Percentiles rank a stretch among this genome's conserved stretches.
Conservation (phyloP, 2,797 vertebrate genomes). For the Orientallactaga sibirica region DNA sequence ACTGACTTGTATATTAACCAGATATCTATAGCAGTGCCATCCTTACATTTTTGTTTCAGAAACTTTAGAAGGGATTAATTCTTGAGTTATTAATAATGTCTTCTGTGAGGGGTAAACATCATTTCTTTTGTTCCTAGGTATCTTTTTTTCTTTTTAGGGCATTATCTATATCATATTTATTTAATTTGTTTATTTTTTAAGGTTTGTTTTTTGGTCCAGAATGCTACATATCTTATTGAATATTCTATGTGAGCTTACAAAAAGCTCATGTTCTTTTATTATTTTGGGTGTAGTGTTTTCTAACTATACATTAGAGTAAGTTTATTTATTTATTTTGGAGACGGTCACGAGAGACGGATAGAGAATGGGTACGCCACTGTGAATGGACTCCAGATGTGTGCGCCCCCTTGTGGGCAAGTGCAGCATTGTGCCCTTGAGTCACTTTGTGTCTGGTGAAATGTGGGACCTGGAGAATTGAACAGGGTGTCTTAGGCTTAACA, state of each 20-base stretch:
- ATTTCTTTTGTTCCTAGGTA: neutral
- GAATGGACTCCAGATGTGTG: too few relatives aligned
- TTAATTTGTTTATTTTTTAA: neutral
- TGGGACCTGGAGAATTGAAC: too few relatives aligned
- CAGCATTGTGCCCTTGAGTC: too few relatives aligned
- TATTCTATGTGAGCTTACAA: neutral
- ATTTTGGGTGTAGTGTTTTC: neutral
- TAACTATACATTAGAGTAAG: neutral
- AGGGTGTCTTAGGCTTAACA: too few relatives aligned
- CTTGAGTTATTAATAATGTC: neutral
- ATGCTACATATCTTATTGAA: neutral
- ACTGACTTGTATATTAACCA: neutral
- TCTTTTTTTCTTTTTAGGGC: neutral
- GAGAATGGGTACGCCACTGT: too few relatives aligned
- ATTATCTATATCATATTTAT: neutral
- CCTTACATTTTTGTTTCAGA: neutral
- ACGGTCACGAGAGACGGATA: too few relatives aligned
- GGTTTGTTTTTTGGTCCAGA: neutral
- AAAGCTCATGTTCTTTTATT: neutral
- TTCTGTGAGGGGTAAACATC: neutral
- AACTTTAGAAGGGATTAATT: neutral
- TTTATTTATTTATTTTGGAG: neutral
- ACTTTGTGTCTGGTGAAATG: too few relatives aligned
- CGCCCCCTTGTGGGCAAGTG: too few relatives aligned
- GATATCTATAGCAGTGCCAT: neutral